Evolutionary conservation across 2,113 vertebrate species (phyloP).

Genomic region (Anthoscopus minutus): DNA sequence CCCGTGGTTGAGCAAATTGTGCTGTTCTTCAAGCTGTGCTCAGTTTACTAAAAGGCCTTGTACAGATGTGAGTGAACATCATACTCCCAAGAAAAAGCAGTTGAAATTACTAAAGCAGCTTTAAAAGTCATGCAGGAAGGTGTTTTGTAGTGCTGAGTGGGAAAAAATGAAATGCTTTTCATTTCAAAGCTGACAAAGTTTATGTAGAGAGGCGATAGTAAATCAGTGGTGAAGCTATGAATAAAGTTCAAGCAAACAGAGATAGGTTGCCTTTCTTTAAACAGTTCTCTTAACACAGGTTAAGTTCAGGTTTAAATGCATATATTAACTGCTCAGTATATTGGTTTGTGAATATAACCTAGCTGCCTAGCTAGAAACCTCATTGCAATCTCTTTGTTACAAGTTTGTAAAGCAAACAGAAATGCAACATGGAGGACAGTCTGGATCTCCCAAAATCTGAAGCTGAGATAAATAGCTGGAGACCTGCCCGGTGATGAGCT

Average conservation of each 20-base stretch:
- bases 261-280: not conserved
- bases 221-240: not conserved
- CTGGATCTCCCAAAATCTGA: not conserved
- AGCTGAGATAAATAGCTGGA: not conserved
- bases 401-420: not conserved
- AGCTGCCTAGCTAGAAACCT: not conserved
- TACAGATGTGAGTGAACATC: not conserved
- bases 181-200: not conserved
- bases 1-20: not conserved
- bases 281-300: not conserved
- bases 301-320: not conserved
- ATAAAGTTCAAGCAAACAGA: not conserved
- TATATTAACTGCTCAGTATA: not conserved
- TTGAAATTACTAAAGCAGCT: not conserved
- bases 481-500: not conserved
- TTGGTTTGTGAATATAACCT: not conserved
- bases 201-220: not conserved
- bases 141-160: not conserved
- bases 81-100: not conserved
- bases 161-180: not conserved
- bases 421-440: not conserved
- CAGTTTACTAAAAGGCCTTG: not conserved
- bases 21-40: not conserved
- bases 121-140: not conserved
- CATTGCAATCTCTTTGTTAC: not conserved